Conservation (phyloP, 1,140 invertebrate genomes). For the Lutraria rhynchaena region DNA sequence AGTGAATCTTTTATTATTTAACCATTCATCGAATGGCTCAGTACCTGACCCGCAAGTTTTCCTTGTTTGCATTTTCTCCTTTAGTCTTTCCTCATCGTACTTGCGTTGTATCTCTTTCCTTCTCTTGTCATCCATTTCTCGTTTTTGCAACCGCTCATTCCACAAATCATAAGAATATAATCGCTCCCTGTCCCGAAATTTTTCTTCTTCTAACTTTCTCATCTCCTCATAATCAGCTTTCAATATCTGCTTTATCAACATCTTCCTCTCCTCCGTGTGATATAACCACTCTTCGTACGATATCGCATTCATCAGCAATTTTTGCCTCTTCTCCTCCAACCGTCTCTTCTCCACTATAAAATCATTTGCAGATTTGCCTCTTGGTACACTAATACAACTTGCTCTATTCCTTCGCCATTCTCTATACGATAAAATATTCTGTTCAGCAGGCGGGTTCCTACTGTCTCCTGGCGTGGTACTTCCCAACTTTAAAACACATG, state of each 20-base stretch:
- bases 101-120: slow-evolving; percentile 55
- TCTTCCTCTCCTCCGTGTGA: slow-evolving; percentile 65
- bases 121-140: slow-evolving; percentile 54
- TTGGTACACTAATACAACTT: slow-evolving; percentile 30
- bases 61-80: slow-evolving; percentile 29
- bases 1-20: slow-evolving; percentile 45
- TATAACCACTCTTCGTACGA: slow-evolving; percentile 75
- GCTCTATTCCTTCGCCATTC: slow-evolving; percentile 59
- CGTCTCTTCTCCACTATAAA: slow-evolving; percentile 63
- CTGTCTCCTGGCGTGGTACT: slow-evolving; percentile 60
- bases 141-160: slow-evolving; percentile 47
- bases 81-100: slow-evolving; percentile 57
- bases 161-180: slow-evolving; percentile 61
- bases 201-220: slow-evolving; percentile 64
- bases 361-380: slow-evolving; percentile 58
- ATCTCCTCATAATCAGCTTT: slow-evolving; percentile 67
- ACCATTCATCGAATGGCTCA: slow-evolving; percentile 60
- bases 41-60: slow-evolving; percentile 31
- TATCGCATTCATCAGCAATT: slow-evolving; percentile 69
- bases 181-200: slow-evolving; percentile 48
- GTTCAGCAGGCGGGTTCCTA: slow-evolving; percentile 53
- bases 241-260: slow-evolving; percentile 69
- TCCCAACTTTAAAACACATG: slow-evolving; percentile 62
- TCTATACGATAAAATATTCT: slow-evolving; percentile 63
- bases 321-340: slow-evolving; percentile 71